Evolutionary conservation across 2,113 vertebrate species (phyloP).

Genomic region (Lanius collurio): DNA sequence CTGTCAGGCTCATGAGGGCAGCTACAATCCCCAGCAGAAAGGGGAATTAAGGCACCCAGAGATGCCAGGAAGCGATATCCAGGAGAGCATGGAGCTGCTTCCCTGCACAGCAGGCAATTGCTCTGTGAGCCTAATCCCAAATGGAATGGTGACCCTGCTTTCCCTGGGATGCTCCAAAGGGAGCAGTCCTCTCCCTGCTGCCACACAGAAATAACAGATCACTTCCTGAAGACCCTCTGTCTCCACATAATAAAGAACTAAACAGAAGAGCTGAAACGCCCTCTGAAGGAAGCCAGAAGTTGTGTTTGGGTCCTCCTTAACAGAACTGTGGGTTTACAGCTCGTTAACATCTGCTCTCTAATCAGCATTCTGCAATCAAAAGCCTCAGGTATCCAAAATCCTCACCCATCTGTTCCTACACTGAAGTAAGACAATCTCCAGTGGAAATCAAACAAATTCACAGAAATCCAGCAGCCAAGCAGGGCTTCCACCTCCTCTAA

Average conservation of each 20-base stretch:
- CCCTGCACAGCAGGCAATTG: background rate
- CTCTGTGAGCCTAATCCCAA: background rate
- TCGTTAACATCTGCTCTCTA: background rate
- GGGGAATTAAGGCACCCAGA: background rate
- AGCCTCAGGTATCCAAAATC: constrained; percentile 1
- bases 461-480: background rate
- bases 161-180: background rate
- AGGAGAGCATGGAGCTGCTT: background rate
- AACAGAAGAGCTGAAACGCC: background rate
- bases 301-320: background rate
- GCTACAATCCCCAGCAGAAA: background rate
- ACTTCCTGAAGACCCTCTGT: background rate
- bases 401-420: background rate
- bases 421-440: background rate
- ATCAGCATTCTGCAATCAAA: background rate
- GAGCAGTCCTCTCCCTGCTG: background rate
- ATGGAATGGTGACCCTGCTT: background rate
- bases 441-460: background rate
- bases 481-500: background rate
- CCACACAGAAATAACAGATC: background rate
- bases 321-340: background rate
- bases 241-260: background rate
- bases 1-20: background rate
- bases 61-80: background rate
- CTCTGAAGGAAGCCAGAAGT: background rate